Percentiles rank a stretch among this genome's conserved stretches.
Evolutionary conservation across 30 jellyfish, hydroid and myxozoan species (phyloP).

Genomic region (Pelagia noctiluca): DNA sequence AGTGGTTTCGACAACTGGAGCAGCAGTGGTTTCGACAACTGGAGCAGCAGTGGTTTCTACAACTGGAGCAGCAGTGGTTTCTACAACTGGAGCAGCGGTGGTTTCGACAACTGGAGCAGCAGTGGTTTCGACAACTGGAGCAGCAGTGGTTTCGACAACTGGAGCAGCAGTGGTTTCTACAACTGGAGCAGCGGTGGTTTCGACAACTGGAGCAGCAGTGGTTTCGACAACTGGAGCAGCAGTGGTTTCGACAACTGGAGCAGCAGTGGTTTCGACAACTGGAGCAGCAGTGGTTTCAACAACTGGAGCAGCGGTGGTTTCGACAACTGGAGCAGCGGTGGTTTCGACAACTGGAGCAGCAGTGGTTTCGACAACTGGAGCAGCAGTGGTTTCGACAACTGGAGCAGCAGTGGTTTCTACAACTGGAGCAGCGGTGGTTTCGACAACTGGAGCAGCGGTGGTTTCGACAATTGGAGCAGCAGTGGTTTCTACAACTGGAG

Average conservation of each 20-base stretch:
- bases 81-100: constrained; percentile 10
- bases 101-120: constrained; percentile 32
- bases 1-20: constrained; percentile 18
- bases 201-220: constrained; percentile 36
- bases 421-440: constrained; percentile 51
- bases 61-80: constrained; percentile 41
- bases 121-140: constrained; percentile 18
- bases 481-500: constrained; percentile 23
- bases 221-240: constrained; percentile 53
- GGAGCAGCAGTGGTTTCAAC: constrained; percentile 42
- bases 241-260: constrained; percentile 37
- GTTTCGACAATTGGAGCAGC: constrained; percentile 58
- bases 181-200: constrained; percentile 56
- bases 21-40: not conserved
- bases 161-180: constrained; percentile 59
- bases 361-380: constrained; percentile 41
- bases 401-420: constrained; percentile 60
- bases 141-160: constrained; percentile 40
- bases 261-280: constrained; percentile 17
- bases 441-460: constrained; percentile 20
- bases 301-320: constrained; percentile 34
- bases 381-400: constrained; percentile 50
- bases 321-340: constrained; percentile 27
- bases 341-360: constrained; percentile 63
- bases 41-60: constrained; percentile 57